A percentile compares a stretch with the other conserved stretches of the same genome.
These are phyloP conservation scores for Trinectes maculatus DNA, from an alignment of 2,113 vertebrate genomes.

Conservation along the genomic window DNA sequence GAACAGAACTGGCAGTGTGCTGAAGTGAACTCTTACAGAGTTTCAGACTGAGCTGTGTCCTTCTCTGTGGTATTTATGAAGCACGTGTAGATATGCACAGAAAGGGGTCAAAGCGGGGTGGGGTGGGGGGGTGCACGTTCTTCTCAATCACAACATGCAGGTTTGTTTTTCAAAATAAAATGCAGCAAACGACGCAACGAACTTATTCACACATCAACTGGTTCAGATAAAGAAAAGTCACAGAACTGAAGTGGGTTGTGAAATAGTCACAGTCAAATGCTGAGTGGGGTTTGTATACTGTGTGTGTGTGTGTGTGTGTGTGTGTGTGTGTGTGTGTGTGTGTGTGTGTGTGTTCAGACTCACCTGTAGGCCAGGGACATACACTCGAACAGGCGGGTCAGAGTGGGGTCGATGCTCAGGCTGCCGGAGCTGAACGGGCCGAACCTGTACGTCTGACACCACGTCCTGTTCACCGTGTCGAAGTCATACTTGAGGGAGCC, in stretches of 20 bases:
- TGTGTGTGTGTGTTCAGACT: too few species aligned
- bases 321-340: too few species aligned
- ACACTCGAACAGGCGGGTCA: conserved; percentile 96
- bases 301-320: too few species aligned
- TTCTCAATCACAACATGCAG: background rate
- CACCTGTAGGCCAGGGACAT: conserved; percentile 99
- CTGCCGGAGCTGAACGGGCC: conserved; percentile 82
- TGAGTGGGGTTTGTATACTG: too few species aligned
- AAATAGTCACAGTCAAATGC: too few species aligned
- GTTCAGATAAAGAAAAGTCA: too few species aligned
- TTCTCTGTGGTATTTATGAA: too few species aligned
- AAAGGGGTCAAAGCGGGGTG: background rate
- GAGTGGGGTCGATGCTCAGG: conserved; percentile 93
- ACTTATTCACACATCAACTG: background rate
- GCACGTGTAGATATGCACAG: background rate
- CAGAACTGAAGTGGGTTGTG: too few species aligned
- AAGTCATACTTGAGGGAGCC: conserved; percentile 70
- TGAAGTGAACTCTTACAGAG: background rate
- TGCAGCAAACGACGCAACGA: background rate
- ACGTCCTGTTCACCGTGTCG: conserved; percentile 79
- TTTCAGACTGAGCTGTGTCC: too few species aligned
- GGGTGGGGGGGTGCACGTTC: background rate
- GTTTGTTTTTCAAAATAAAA: background rate
- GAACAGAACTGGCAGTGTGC: too few species aligned
- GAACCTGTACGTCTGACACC: conserved; percentile 80